Evolutionary conservation across 2,113 vertebrate species (phyloP), one percentile per base, ranked within the genome.

Genomic region (Pseudorectes ferrugineus): DNA sequence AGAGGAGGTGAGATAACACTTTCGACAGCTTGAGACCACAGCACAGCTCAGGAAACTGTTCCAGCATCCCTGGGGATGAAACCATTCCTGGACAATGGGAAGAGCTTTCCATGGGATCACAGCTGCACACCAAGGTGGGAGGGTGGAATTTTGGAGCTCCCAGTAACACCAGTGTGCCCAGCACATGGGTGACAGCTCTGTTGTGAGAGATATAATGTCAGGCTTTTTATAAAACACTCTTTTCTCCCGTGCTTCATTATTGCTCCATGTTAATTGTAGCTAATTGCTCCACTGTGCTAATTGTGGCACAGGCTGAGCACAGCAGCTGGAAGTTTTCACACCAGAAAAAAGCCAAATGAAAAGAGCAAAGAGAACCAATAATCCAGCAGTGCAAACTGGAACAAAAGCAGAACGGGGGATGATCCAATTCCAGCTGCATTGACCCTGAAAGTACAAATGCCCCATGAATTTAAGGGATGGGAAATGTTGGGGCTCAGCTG

Each of bases 371-470:
- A 58, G 63, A 58, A 48, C 33, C 77, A 85, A 83, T 13, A 80
- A 83, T 14, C 28, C 79, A 92, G 31, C 20, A 75, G 74, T 11
- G n/a, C 11, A 28, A 84, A 93, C 25, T 16, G 65, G 74, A 90
- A 45, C 46, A 46, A 36, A 71, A 24, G 72, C 65, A 38, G 83
- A 29, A 28, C 42, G 24, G 54, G 72, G 74, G 31, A 55, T n/a
- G 93, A 86, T 59, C 33, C 59, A 31, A 25, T 18, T 88, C 65
- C 79, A 57, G 61, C 42, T 71, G 72, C 79, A 61, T 0, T 86
- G 82, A 95, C 85, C 88, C 90, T 25, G 52, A 84, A 90, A 96
- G 76, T 38, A 77, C 82, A 92, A 94, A 88, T 8, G 20, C 40
- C 55, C 63, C 93, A 45, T 71, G 74, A 70, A 91, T 71, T 82